Conservation (phyloP, 1,140 invertebrate genomes). For the Chionoecetes opilio region DNA sequence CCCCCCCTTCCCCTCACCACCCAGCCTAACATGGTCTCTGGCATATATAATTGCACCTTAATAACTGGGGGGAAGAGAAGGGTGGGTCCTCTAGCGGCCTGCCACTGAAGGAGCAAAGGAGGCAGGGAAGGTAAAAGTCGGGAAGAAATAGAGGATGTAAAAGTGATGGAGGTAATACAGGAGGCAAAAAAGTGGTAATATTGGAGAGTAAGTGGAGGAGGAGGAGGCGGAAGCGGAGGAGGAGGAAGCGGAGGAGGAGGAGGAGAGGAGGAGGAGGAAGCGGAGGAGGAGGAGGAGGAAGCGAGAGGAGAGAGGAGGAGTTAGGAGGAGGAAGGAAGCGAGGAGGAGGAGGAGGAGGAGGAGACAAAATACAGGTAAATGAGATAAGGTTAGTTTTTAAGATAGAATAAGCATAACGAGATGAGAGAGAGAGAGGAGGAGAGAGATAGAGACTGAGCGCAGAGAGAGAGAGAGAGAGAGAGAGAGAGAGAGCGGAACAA, state of each 20-base stretch:
- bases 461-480: slow-evolving; percentile 1
- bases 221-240: background rate
- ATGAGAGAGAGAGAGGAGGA: background rate
- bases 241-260: background rate
- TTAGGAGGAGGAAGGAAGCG: background rate
- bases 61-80: slow-evolving; percentile 4
- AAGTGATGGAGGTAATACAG: background rate
- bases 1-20: background rate
- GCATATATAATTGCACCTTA: slow-evolving; percentile 15
- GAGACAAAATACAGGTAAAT: no score
- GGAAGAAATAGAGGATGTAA: background rate
- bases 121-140: background rate
- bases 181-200: background rate
- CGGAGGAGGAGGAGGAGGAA: no score
- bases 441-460: no score
- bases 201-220: background rate
- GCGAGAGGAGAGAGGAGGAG: background rate
- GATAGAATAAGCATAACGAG: no score
- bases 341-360: background rate
- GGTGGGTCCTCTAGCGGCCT: background rate
- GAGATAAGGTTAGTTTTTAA: no score
- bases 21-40: background rate
- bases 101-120: no score
- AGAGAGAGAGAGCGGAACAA: background rate
- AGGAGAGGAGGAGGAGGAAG: background rate